phyloP scores from a whole-genome alignment of 64 coral and sea anemone species.

The Montipora sp. region DNA sequence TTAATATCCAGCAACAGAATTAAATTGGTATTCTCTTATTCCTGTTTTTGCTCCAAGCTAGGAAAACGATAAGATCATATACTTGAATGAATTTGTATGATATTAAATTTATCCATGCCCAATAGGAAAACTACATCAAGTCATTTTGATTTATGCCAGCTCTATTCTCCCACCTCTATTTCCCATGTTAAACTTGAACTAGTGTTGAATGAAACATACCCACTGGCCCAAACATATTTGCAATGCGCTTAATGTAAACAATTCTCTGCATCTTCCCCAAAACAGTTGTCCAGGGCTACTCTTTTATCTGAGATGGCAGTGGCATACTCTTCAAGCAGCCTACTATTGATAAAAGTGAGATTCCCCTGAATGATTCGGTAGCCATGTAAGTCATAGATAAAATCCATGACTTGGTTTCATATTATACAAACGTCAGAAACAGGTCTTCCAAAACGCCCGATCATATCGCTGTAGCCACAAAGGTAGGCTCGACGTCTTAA shows the following conservation, averaged over 20 bases:
- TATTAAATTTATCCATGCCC: too few relatives aligned
- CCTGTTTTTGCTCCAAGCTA: too few relatives aligned
- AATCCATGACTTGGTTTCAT: neutral
- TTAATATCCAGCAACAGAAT: too few relatives aligned
- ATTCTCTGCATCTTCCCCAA: neutral
- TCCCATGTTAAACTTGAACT: too few relatives aligned
- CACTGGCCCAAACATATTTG: too few relatives aligned
- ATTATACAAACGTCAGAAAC: neutral
- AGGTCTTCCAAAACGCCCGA: conserved; percentile 6
- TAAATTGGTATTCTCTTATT: too few relatives aligned
- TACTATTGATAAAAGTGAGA: neutral
- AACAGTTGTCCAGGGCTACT: neutral
- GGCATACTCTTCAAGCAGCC: neutral
- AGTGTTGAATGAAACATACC: too few relatives aligned
- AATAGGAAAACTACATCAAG: too few relatives aligned
- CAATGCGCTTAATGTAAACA: neutral
- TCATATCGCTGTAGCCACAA: neutral
- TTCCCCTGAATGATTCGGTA: neutral
- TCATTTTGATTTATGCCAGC: too few relatives aligned
- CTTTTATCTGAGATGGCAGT: neutral
- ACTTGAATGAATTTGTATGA: too few relatives aligned
- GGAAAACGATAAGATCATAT: too few relatives aligned
- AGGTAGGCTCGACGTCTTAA: neutral
- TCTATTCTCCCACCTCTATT: too few relatives aligned
- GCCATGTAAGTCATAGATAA: neutral